Base-by-base conservation (phyloP, 2,797 vertebrate genomes). In the Euthynnus affinis region DNA sequence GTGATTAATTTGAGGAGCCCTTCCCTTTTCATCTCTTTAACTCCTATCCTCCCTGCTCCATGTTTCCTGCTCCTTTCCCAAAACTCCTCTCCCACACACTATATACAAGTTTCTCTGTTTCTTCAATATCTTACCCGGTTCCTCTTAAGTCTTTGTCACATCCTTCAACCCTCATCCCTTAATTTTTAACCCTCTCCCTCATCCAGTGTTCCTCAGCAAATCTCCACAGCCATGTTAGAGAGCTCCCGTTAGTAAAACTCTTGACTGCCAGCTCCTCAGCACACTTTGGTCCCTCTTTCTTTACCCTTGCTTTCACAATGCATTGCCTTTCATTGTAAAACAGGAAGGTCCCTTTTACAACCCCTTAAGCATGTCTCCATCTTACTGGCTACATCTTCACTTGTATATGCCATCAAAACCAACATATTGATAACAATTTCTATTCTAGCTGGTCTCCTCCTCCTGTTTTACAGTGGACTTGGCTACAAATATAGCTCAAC, bases 401-500 rank as follows among this genome's bases (percentile, higher is more conserved):
- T 58, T 51, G 7, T 23, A 32, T 48, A 32, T 59, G 22, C 42
- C 42, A 70, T 53, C 57, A 65, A 29, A 64, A 58, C 7, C 8
- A 65, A 46, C 25, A 48, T 73, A 71, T 84, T 73, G 48, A 60
- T 5, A 74, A 48, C 23, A 29, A 7, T 80, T 64, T 42, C 6
- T 40, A 5, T 15, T 48, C 2, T 52, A 15, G 10, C 51, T 34
- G 63, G 61, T 65, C 48, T 13, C 32, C 10, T 73, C 76, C 57
- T 91, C 88, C 91, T 91, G 90, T 90, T 93, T 93, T 91, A 91
- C 87, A 90, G 63, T 87, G 74, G 18, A 66, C 63, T 40, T 1
- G 9, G 78, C 64, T 65, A 52, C 34, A 64, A 51, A 14, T 74
- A 2, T 2, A 62, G 9, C 29, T 74, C 73, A 76, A 64, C 78